A percentile compares a stretch with the other conserved stretches of the same genome.
These are phyloP conservation scores for Aphaenogaster rudis DNA, from an alignment of 1,140 invertebrate genomes.

Conservation along the genomic window DNA sequence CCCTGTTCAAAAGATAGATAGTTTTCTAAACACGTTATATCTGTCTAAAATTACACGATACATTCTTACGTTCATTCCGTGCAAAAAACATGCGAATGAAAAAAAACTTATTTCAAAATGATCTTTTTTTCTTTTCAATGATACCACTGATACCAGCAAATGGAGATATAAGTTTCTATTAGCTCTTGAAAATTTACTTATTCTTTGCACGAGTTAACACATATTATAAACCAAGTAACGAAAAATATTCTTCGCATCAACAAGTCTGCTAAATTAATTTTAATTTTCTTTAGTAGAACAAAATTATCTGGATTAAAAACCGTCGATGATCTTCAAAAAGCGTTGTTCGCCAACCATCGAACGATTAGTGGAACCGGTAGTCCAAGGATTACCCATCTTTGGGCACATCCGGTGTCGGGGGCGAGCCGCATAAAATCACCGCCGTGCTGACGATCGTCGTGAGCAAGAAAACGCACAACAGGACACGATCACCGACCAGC, in stretches of 20 bases:
- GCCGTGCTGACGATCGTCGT: slow-evolving; percentile 89
- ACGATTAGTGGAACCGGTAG: background rate
- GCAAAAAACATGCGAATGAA: background rate
- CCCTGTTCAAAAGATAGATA: background rate
- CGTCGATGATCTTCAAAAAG: background rate
- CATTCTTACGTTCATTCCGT: background rate
- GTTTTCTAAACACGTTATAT: background rate
- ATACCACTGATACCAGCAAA: background rate
- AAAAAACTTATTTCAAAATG: background rate
- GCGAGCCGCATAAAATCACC: slow-evolving; percentile 89
- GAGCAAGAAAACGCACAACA: slow-evolving; percentile 90
- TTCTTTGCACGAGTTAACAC: background rate
- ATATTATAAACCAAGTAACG: background rate
- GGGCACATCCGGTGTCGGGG: slow-evolving; percentile 74
- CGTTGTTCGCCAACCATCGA: background rate
- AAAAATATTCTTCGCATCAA: background rate
- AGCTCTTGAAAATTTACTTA: background rate
- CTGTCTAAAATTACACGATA: background rate
- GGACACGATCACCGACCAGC: slow-evolving; percentile 90
- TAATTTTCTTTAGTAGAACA: background rate
- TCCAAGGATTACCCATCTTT: slow-evolving; percentile 63
- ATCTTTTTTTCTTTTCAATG: background rate
- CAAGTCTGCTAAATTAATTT: background rate
- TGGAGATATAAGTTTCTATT: background rate
- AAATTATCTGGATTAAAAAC: slow-evolving; percentile 9